Base-by-base conservation (phyloP, 92 coral and sea anemone genomes). In the Montipora capitata region DNA sequence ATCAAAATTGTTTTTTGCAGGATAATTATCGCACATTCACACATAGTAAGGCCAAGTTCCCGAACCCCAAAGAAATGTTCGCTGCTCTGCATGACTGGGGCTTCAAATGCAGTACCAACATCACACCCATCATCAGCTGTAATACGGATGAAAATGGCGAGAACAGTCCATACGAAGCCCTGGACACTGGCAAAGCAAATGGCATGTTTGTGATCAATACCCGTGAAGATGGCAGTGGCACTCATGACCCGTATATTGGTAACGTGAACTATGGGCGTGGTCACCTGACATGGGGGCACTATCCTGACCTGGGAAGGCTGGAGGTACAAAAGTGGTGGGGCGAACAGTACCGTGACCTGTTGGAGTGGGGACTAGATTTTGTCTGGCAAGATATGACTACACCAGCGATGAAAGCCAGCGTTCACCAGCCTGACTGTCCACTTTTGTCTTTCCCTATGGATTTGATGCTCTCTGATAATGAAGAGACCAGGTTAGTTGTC, bases 371-470 rank as follows among this genome's bases (percentile, higher is more conserved):
- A 0, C 66, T 94, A 62, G 94, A 94, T 71, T 94, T 94, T 76
- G 96, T 94, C 8, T 94, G 96, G 96, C 96, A 94, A 79, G 96
- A 94, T 82, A 94, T 94, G 96, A 94, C 96, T 41, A 94, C 96
- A 1, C 96, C 96, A 10, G 96, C 96, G 12, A 94, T 94, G 96
- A 94, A 94, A 44, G 96, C 94, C 85, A 94, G 96, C 71, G 42
- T 91, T 40, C 96, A 94, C 52, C 96, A 94, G 79, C 86, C 84
- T 17, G 91, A 90, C 71, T 94, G 96, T 17, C 80, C 91, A 4
- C 71, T 94, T n/a, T 72, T 94, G 38, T 94, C 96, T 45, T 94
- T 94, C 15, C 96, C 96, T 1, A 94, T 94, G 96, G 96, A 94
- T 72, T 45, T 94, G 80, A 91, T 94, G 96, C n/a, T 94, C 18